Base-by-base conservation (phyloP, 1,140 invertebrate species). In the Contarinia nasturtii region DNA sequence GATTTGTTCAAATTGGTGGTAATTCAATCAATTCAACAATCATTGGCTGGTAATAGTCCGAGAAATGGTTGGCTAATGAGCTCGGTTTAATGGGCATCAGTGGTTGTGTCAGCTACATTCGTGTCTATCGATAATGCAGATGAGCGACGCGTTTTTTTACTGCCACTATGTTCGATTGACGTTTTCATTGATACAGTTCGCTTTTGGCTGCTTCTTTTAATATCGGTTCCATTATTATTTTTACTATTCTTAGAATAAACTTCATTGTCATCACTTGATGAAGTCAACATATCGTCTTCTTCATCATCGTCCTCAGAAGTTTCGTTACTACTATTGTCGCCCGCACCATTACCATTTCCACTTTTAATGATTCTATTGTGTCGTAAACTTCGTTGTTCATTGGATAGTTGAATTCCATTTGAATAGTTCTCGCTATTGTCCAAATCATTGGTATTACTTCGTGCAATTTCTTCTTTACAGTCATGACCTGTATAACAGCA, bases 101-200 rank as follows among this genome's bases (percentile, higher is more conserved):
- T 10, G 10, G 10, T 27, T 27, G 72, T 69, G 38, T 78, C 76
- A 17, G 75, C 76, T 48, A 81, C 79, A 55, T 79, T 79, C 59
- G 79, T 79, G 60, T 81, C 78, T 18, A 80, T 67, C 48, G 78
- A 77, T 33, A 81, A 67, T 7, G 80, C 74, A 15, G 75, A 79
- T 37, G 75, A 74, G 51, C 80, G 67, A 49, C 79, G 61, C 52
- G 80, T 69, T 57, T 83, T 79, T 57, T 83, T 79, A 33, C 56
- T 3, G 27, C 27, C 45, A 57, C 57, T 17, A 54, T 48, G 17
- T 40, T 40, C 17, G 5, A 15, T 18, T 40, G 14, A 40, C 37
- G 14, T 4, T 40, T 48, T 65, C 58, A 59, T 67, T 64, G 55
- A 68, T 54, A 54, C 54, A 51, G 60, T 57, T 64, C 70, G 64